Percentiles rank a stretch among this genome's conserved stretches.
phyloP scores from a whole-genome alignment of 2,797 vertebrate genomes.

The Gymnothorax javanicus region DNA sequence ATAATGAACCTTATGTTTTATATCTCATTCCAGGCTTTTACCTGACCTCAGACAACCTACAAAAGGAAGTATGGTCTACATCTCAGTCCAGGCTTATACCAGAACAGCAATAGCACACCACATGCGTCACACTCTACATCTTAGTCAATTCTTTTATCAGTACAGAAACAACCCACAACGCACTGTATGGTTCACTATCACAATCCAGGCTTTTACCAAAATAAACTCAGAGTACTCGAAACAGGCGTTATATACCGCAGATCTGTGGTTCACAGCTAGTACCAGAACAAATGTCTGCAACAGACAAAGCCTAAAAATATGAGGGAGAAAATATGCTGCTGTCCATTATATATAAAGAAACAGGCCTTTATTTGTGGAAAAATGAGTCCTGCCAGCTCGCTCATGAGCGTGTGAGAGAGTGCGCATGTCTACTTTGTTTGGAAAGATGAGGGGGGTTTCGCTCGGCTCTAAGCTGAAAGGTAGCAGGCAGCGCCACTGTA shows the following conservation, averaged over 20 bases:
- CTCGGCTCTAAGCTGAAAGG: slow-evolving; percentile 1
- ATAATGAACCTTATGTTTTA: neutral
- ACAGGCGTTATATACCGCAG: neutral
- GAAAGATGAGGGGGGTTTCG: neutral
- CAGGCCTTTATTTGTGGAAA: neutral
- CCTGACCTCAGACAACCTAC: too few species aligned
- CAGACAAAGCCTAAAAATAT: neutral
- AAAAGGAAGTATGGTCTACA: too few species aligned
- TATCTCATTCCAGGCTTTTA: neutral
- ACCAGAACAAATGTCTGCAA: neutral
- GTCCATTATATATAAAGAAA: neutral
- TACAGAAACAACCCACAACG: neutral
- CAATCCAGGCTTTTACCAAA: neutral
- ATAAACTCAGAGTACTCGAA: neutral
- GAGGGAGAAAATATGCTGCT: neutral
- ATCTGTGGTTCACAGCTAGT: too few species aligned
- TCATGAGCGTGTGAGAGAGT: neutral
- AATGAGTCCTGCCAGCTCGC: neutral
- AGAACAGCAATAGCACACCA: neutral
- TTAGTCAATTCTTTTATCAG: neutral
- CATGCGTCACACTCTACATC: neutral
- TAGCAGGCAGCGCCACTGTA: slow-evolving; percentile 4
- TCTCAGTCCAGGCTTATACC: neutral
- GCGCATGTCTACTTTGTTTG: neutral
- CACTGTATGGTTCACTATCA: neutral